Conservation (phyloP, 37 sponge, comb jelly and placozoan genomes). For the Chondrilla cf. caribensis region DNA sequence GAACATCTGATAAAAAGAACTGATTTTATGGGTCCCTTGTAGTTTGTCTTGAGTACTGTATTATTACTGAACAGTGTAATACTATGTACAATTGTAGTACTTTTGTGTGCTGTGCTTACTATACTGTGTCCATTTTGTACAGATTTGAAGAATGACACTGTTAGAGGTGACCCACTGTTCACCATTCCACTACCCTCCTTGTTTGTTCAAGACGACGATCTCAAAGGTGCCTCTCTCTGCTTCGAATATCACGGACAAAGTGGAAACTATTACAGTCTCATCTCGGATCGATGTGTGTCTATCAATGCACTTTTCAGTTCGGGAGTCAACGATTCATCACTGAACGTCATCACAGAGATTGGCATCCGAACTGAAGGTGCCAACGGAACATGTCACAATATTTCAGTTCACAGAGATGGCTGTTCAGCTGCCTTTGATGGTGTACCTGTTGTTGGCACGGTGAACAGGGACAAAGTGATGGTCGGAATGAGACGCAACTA, state of each 20-base stretch:
- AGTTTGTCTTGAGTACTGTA: too few species aligned
- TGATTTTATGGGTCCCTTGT: too few species aligned
- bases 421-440: constrained; percentile 12
- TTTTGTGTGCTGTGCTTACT: too few species aligned
- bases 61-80: too few species aligned
- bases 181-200: background rate
- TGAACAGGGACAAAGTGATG: background rate
- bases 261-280: constrained; percentile 7
- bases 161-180: constrained; percentile 13
- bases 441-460: background rate
- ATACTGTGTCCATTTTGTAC: too few species aligned
- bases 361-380: background rate
- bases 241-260: background rate
- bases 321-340: background rate
- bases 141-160: background rate
- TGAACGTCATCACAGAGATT: constrained; percentile 15
- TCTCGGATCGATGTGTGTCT: constrained; percentile 3
- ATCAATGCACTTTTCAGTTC: background rate
- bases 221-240: background rate
- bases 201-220: background rate
- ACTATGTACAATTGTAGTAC: too few species aligned
- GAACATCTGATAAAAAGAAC: too few species aligned
- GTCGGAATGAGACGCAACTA: background rate
- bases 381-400: background rate
- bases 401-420: background rate